phyloP scores from a whole-genome alignment of 2,888 invertebrate species.

The Rhamphomyia laevipes region DNA sequence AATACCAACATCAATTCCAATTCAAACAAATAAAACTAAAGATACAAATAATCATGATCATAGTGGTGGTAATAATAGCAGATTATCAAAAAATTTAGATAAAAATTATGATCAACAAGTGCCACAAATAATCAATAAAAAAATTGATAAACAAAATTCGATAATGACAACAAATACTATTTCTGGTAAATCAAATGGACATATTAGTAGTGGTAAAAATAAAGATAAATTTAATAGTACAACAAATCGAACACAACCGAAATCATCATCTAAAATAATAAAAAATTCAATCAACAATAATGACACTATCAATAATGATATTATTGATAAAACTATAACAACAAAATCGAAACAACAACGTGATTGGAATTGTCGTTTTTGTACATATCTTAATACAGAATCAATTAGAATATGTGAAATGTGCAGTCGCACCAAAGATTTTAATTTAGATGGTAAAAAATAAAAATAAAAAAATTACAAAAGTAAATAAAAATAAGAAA shows the following conservation, averaged over 20 bases:
- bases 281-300: background rate
- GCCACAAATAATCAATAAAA: background rate
- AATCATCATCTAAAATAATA: background rate
- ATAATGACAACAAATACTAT: background rate
- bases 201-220: background rate
- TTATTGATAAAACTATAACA: background rate
- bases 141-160: background rate
- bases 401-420: constrained; percentile 53
- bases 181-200: background rate
- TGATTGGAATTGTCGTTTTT: constrained; percentile 53
- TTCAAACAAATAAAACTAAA: no score
- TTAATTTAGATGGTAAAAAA: constrained; percentile 27
- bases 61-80: background rate
- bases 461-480: background rate
- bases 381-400: constrained; percentile 52
- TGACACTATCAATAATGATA: background rate
- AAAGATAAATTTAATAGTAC: background rate
- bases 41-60: no score
- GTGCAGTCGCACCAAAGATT: constrained; percentile 46
- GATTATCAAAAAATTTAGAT: background rate
- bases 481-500: no score
- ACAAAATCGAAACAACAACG: no score
- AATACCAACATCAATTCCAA: background rate
- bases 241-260: background rate
- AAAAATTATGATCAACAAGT: background rate